Evolutionary conservation across 2,113 vertebrate genomes (phyloP).

Genomic region (Trogon melanurus): DNA sequence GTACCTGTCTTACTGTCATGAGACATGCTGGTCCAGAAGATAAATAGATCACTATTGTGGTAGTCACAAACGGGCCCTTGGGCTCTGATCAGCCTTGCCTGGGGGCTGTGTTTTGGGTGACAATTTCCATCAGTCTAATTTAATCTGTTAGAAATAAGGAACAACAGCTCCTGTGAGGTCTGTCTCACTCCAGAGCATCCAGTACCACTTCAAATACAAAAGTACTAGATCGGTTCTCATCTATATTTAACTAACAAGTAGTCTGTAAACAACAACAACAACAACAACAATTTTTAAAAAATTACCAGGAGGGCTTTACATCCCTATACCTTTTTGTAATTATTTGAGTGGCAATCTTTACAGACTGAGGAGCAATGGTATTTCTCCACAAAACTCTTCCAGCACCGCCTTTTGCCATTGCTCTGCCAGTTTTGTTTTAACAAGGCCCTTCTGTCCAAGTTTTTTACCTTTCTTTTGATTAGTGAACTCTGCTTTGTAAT

Average conservation of each 20-base stretch:
- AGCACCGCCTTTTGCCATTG: background rate
- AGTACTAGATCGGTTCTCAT: background rate
- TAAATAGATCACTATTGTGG: background rate
- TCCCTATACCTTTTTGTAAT: background rate
- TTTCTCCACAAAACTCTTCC: background rate
- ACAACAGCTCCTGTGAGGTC: background rate
- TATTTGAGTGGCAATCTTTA: background rate
- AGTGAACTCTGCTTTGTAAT: background rate
- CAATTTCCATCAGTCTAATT: background rate
- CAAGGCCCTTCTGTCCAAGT: background rate
- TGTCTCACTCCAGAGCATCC: background rate
- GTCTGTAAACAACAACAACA: background rate
- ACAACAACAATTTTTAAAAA: background rate
- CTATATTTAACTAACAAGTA: background rate
- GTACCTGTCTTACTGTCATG: background rate
- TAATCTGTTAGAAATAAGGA: background rate
- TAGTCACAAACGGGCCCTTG: rapidly evolving
- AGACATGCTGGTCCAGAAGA: background rate
- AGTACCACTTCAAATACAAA: background rate
- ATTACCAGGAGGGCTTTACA: rapidly evolving
- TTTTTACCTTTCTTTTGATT: background rate
- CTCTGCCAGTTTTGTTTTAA: background rate
- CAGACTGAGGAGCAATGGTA: background rate
- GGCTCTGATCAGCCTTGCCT: background rate
- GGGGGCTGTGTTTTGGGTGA: background rate